phyloP scores from a whole-genome alignment of 2,797 vertebrate species.

The Anguilla anguilla region DNA sequence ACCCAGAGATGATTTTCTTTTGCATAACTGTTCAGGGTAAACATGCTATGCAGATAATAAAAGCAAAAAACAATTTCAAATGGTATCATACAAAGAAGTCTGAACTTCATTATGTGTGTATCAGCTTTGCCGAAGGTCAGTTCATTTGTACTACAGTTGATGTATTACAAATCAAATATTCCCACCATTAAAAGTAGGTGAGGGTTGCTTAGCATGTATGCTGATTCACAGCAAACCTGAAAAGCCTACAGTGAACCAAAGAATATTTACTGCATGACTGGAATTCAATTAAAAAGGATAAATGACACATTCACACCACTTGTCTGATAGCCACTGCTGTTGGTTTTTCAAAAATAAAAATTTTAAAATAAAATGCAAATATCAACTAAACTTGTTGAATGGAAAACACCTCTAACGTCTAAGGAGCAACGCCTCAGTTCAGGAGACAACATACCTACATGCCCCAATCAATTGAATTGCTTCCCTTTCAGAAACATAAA shows the following conservation, averaged over 20 bases:
- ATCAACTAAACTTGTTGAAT: constrained; percentile 36
- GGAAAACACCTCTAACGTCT: neutral
- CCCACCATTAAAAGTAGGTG: neutral
- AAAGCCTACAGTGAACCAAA: neutral
- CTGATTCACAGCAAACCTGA: neutral
- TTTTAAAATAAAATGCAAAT: constrained; percentile 40
- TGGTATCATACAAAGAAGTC: neutral
- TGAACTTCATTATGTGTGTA: neutral
- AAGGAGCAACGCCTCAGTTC: neutral
- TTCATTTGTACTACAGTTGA: neutral
- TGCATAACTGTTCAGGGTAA: neutral
- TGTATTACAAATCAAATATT: neutral
- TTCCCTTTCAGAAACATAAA: neutral
- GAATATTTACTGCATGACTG: neutral
- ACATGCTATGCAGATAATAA: neutral
- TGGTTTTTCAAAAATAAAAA: neutral
- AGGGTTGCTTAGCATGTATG: neutral
- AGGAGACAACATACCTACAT: neutral
- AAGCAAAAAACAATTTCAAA: neutral
- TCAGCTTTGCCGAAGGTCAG: neutral
- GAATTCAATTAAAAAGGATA: neutral
- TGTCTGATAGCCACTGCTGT: neutral
- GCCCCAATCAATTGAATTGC: constrained; percentile 3
- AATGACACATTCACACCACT: neutral
- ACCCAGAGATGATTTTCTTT: neutral